A percentile compares a stretch with the other conserved stretches of the same genome.
Evolutionary conservation across 2,888 invertebrate genomes (phyloP).

Genomic region (Zaprionus lineosus): DNA sequence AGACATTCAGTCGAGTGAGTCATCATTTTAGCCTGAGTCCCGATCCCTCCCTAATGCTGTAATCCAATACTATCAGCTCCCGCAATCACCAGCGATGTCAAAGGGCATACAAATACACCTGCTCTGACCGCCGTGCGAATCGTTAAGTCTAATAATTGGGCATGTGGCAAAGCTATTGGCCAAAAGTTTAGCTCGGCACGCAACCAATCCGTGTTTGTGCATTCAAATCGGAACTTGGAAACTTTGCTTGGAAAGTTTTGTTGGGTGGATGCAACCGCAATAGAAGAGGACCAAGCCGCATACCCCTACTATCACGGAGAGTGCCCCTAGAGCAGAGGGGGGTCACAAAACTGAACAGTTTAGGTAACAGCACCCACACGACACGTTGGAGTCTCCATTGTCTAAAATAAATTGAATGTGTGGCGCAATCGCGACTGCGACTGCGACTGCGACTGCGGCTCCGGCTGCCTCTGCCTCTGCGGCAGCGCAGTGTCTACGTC

Average conservation of each 20-base stretch:
- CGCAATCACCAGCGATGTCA: neutral
- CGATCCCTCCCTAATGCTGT: too few relatives aligned
- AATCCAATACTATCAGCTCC: too few relatives aligned
- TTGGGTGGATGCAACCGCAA: constrained; percentile 42
- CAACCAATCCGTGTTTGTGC: constrained; percentile 22
- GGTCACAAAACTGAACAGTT: too few relatives aligned
- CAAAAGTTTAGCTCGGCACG: constrained; percentile 11
- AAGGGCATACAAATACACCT: constrained; percentile 16
- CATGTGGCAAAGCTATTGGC: neutral
- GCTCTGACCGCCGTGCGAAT: too few relatives aligned
- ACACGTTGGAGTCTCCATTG: constrained; percentile 13
- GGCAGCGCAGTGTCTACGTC: constrained; percentile 34
- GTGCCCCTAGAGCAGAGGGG: too few relatives aligned
- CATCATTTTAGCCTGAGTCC: too few relatives aligned
- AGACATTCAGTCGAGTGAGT: too few relatives aligned
- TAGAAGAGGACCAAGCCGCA: neutral
- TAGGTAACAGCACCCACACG: constrained; percentile 66
- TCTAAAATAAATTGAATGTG: constrained; percentile 38
- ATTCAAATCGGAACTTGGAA: constrained; percentile 8
- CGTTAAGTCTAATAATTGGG: too few relatives aligned
- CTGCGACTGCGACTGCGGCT: constrained; percentile 39
- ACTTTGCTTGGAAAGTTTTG: constrained; percentile 33
- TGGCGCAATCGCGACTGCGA: constrained; percentile 62
- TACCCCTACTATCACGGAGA: too few relatives aligned
- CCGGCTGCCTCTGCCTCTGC: constrained; percentile 15